These are phyloP conservation scores for Empis livida DNA, from an alignment of 2,888 invertebrate species.

Conservation along the genomic window DNA sequence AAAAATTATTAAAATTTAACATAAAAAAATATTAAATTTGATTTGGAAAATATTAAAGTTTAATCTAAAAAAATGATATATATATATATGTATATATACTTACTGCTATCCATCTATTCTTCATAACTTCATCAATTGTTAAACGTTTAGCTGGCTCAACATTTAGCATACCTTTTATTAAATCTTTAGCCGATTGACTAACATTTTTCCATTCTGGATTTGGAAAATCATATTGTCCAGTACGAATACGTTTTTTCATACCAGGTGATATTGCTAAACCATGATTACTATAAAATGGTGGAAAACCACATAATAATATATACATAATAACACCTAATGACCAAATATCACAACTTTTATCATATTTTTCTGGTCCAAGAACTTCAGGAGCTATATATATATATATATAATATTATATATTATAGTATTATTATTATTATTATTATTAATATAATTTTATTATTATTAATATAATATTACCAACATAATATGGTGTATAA, in stretches of 20 bases:
- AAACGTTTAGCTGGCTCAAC: conserved; percentile 86
- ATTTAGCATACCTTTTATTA: conserved; percentile 87
- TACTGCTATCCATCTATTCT: conserved; percentile 76
- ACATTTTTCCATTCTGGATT: conserved; percentile 93
- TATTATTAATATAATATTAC: conserved; percentile 32
- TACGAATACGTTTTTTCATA: conserved; percentile 81
- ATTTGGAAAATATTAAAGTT: too few species aligned
- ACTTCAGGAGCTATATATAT: conserved; percentile 48
- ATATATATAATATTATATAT: background rate
- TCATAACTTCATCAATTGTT: conserved; percentile 82
- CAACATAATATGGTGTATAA: conserved; percentile 98
- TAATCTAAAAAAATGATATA: background rate
- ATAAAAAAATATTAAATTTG: too few species aligned
- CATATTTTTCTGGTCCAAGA: conserved; percentile 92
- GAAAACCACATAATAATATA: conserved; percentile 95
- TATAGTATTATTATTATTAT: background rate
- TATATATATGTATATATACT: conserved; percentile 28
- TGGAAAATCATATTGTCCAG: conserved; percentile 96
- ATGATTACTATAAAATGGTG: conserved; percentile 97
- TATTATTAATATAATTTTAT: too few species aligned
- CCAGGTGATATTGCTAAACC: conserved; percentile 97
- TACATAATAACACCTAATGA: conserved; percentile 99
- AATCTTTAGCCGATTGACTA: conserved; percentile 85
- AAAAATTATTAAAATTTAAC: too few species aligned
- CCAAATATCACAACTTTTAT: conserved; percentile 99